Conservation (phyloP, 1,140 invertebrate genomes). For the Rhopalosiphum padi region DNA sequence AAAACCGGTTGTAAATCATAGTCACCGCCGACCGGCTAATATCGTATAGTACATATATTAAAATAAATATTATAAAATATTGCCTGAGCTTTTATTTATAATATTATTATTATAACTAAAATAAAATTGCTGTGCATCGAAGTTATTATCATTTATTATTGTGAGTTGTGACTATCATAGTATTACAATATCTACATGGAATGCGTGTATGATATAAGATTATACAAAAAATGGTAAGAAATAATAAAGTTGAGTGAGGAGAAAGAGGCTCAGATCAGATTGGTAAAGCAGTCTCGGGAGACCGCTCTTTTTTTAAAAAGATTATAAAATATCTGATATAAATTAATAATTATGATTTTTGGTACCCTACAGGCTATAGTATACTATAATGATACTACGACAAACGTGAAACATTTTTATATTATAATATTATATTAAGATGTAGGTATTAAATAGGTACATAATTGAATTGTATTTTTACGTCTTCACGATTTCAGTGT, state of each 20-base stretch:
- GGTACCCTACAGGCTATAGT: background rate
- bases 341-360: background rate
- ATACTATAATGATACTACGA: too few relatives aligned
- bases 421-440: too few relatives aligned
- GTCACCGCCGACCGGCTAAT: constrained; percentile 8
- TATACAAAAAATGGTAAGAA: background rate
- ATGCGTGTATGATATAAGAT: background rate
- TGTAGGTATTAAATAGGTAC: too few relatives aligned
- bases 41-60: background rate
- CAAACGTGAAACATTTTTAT: too few relatives aligned
- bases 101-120: background rate
- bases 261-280: background rate
- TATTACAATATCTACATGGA: background rate
- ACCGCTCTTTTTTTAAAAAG: background rate
- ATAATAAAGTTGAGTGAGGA: background rate
- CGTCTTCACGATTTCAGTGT: too few relatives aligned
- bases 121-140: background rate
- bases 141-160: background rate
- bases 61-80: background rate
- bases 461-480: too few relatives aligned
- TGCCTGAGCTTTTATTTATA: background rate
- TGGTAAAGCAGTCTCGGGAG: background rate
- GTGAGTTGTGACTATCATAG: background rate
- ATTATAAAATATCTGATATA: background rate
- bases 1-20: constrained; percentile 55